Base-by-base conservation (phyloP, 2,888 invertebrate species). In the Altica lythri region DNA sequence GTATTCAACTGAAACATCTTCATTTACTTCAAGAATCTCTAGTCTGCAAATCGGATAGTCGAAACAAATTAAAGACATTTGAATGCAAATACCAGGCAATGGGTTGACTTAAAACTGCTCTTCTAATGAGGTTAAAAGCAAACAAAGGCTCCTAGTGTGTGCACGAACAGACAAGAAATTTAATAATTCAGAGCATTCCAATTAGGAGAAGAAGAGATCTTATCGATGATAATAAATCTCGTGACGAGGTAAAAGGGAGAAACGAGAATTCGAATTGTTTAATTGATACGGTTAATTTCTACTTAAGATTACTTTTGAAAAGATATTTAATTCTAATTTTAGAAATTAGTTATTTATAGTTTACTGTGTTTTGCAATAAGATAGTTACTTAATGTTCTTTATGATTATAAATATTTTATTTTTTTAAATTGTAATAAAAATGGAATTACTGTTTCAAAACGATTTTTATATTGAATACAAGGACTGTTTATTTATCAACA, bases 71-170 rank as follows among this genome's bases (percentile, higher is more conserved):
- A 38, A 48, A 38, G 38, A 38, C 48, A 14, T 40, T 48, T 19
- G 38, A 48, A 48, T 48, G 48, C 48, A 48, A 48, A 48, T 48
- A 38, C 38, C 45, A 45, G 51, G 38, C 43, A 17, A 44, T 34
- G 13, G 29, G 10, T 38, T 22, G 29, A 29, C 29, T 48, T 38
- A 25, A 48, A 38, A 30, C 18, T 38, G 38, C n/a, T 40, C 38
- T 16, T 48, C 48, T 48, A 48, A 48, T 48, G 48, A 48, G 48
- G 48, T 48, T 48, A 48, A 48, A 47, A 52, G 58, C 53, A 45
- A 48, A 48, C 48, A 48, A 48, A 48, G 48, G 29, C 29, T 10
- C 13, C 38, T 30, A 48, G 48, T 48, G 48, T 48, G 38, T 48
- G 37, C 48, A 48, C 48, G 48, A 46, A 46, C 46, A 46, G 35